Conservation (phyloP, 2,113 vertebrate genomes). For the Odontesthes bonariensis region DNA sequence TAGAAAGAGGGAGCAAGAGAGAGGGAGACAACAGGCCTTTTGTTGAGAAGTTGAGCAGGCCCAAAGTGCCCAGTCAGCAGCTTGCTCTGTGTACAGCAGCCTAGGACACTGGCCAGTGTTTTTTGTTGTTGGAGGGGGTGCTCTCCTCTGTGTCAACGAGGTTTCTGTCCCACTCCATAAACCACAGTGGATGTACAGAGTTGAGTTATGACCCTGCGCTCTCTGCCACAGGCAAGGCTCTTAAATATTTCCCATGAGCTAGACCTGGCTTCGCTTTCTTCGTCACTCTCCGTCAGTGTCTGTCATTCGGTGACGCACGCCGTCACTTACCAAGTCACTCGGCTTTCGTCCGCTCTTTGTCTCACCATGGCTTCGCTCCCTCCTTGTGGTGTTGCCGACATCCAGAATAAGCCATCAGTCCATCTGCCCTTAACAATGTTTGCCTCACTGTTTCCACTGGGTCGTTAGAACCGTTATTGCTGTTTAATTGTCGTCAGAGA, state of each 20-base stretch:
- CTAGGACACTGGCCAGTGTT: constrained; percentile 60
- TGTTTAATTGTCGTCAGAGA: constrained; percentile 7
- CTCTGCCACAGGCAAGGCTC: constrained; percentile 53
- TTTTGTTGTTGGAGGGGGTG: constrained; percentile 41
- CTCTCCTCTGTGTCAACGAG: constrained; percentile 61
- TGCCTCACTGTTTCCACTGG: constrained; percentile 10
- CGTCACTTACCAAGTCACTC: constrained; percentile 42
- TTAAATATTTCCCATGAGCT: constrained; percentile 60
- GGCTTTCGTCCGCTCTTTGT: constrained; percentile 9
- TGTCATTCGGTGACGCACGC: constrained; percentile 38
- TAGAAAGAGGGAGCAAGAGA: constrained; percentile 68
- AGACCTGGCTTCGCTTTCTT: constrained; percentile 36
- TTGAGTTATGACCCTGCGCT: constrained; percentile 68
- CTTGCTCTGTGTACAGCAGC: constrained; percentile 72
- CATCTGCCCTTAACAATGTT: constrained; percentile 31
- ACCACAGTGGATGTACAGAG: constrained; percentile 52
- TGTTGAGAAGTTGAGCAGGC: constrained; percentile 81
- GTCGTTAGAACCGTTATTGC: constrained; percentile 13
- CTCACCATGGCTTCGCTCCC: constrained; percentile 3
- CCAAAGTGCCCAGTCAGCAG: constrained; percentile 83
- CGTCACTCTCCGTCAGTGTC: constrained; percentile 12
- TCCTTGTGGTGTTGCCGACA: not conserved
- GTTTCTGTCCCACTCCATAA: constrained; percentile 72
- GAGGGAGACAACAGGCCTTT: constrained; percentile 87
- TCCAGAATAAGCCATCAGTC: constrained; percentile 40